Base-by-base conservation (phyloP, 2,888 invertebrate species). In the Pimpla rufipes region DNA sequence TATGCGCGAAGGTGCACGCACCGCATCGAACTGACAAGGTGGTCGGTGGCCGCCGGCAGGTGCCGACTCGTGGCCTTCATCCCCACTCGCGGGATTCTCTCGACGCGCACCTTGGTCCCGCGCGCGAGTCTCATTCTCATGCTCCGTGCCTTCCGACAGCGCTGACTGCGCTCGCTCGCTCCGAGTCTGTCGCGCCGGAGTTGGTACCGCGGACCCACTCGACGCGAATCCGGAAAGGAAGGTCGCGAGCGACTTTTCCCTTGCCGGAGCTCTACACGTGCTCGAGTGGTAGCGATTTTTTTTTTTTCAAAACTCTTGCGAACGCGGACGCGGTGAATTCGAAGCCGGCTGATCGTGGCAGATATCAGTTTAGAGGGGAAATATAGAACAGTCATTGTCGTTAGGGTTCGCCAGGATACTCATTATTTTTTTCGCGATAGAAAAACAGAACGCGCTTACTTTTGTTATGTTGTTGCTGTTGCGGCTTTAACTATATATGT, bases 61-160 rank as follows among this genome's bases (percentile, higher is more conserved):
- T 83, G 83, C 83, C 87, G 84, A 86, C 80, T 87, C 81, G 86
- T 87, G 90, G 88, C 91, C 91, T 91, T 91, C 91, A 88, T 90
- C 91, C 91, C 91, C 90, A 88, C 91, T 42, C 10, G 40, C 10
- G 40, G 23, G 23, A 55, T 64, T 64, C 59, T 62, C 77, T 73
- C 50, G 75, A 82, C 70, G 83, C 83, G 82, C 73, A 87, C 78
- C 84, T 85, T 80, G 79, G 64, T 82, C 71, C 68, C 75, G 67
- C 59, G 73, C 75, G 70, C 64, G 73, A 47, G 59, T 73, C 73
- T 68, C 47, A 18, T 62, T 62, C 21, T 55, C 37, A 57, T 18
- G 70, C 42, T 67, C 80, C n/a, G 35, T 35, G 35, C 57, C 57
- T n/a, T 18, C 35, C 2, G 57, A 35, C 57, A n/a, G 35, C 13